Evolutionary conservation across 64 coral and sea anemone species (phyloP).

Genomic region (Cladopsammia gracilis): DNA sequence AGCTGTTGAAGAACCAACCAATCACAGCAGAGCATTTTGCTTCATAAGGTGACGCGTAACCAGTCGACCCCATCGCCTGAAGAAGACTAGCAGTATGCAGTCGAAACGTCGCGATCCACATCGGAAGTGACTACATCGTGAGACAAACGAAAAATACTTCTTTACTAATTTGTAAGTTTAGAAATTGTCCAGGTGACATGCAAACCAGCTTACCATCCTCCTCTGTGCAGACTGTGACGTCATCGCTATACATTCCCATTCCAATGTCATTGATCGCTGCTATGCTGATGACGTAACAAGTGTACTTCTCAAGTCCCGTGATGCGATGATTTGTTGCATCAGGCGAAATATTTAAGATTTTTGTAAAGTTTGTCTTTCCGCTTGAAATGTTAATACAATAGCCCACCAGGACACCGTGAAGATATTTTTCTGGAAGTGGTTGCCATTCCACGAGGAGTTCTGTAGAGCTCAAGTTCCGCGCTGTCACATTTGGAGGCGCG

Average conservation of each 20-base stretch:
- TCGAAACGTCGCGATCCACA: too few species aligned
- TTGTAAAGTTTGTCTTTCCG: neutral
- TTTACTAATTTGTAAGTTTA: too few species aligned
- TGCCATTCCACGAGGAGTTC: slow-evolving; percentile 49
- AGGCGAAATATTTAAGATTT: slow-evolving; percentile 2
- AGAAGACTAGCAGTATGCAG: too few species aligned
- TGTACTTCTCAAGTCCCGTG: slow-evolving; percentile 41
- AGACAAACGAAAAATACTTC: too few species aligned
- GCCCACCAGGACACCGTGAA: slow-evolving; percentile 14
- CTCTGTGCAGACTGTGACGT: slow-evolving; percentile 30
- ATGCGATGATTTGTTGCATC: slow-evolving; percentile 8
- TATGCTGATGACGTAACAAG: slow-evolving; percentile 48
- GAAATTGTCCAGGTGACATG: too few species aligned
- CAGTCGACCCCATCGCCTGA: too few species aligned
- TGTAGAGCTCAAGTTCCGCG: slow-evolving; percentile 24
- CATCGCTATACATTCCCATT: slow-evolving; percentile 11
- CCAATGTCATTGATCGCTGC: slow-evolving; percentile 57
- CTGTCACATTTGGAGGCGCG: slow-evolving; percentile 54
- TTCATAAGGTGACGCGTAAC: too few species aligned
- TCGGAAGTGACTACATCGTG: too few species aligned
- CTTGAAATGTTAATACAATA: slow-evolving; percentile 44
- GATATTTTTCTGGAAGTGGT: neutral
- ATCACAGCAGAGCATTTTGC: too few species aligned
- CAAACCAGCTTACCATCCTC: slow-evolving; percentile 61
- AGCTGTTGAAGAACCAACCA: too few species aligned